Base-by-base conservation (phyloP, 1,140 invertebrate genomes). In the Colletes gigas region DNA sequence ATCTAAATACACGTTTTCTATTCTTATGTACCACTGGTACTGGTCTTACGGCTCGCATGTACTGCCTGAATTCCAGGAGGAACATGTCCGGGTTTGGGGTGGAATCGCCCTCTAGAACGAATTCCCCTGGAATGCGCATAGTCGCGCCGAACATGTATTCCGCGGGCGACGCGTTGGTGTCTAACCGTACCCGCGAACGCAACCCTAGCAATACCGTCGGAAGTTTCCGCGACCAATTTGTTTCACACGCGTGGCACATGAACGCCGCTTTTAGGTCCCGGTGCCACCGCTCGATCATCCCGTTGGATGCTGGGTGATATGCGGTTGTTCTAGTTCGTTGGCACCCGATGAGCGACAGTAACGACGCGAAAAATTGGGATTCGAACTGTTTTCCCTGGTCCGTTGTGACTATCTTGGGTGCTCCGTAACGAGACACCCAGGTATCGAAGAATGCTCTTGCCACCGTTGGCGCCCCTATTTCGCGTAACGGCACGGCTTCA, bases 331-430 rank as follows among this genome's bases (percentile, higher is more conserved):
- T 17, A 19, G 17, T 70, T 4, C 19, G 50, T 17, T 10, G 19
- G 30, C 68, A 70, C 7, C 47, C 50, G n/a, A 30, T 55, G 4
- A 70, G 9, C 8, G 52, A 9, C 4, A 55, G 7, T 10, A 70
- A 1, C 0, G 68, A 9, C 3, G 6, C 1, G 52, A 70, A 55
- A 19, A 70, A 30, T 15, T 21, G 15, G 0, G 19, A 57, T 17
- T 72, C 69, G 17, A 72, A 72, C n/a, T 72, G 69, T 3, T 0
- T n/a, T 9, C 69, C 39, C 19, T 72, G 69, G 57, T 72, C 57
- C 0, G 69, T 72, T 8, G 69, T 60, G 0, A 72, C 17, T 1
- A 55, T 47, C 0, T 7, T 30, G 2, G 57, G 55, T 0, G 69
- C 39, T 44, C 69, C 54, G 41, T 44, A 72, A 12, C 55, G 19